These are phyloP conservation scores for Dicrostonyx torquatus DNA, from an alignment of 2,797 vertebrate genomes.

Conservation along the genomic window DNA sequence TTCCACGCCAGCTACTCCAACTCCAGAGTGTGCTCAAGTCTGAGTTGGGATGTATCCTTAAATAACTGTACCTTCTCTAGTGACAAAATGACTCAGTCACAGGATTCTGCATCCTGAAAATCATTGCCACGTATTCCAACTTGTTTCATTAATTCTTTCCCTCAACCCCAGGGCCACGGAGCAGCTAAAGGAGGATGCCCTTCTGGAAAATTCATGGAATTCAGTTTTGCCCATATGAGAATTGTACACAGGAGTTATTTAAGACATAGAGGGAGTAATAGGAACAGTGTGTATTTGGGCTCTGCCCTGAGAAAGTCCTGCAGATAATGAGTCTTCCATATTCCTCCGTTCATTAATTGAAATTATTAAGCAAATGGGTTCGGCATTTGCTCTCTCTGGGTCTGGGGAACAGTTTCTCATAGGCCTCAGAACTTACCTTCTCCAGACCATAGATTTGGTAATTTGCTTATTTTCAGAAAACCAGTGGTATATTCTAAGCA, in stretches of 20 bases:
- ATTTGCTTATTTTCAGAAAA: constrained; percentile 68
- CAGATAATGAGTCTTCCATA: background rate
- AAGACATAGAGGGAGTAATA: background rate
- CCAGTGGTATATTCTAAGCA: constrained; percentile 8
- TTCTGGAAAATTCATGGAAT: background rate
- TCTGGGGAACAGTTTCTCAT: constrained; percentile 38
- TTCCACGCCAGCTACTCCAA: too few relatives aligned
- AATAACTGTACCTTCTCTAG: background rate
- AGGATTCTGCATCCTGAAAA: background rate
- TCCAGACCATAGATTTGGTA: constrained; percentile 5
- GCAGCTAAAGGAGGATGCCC: background rate
- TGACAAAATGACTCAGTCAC: background rate
- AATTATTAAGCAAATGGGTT: constrained; percentile 29
- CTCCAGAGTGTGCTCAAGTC: background rate
- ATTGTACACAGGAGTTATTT: background rate
- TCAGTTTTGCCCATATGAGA: background rate
- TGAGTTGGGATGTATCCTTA: background rate
- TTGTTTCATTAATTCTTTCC: background rate
- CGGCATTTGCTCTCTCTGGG: background rate
- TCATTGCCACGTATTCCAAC: background rate
- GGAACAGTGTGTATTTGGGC: background rate
- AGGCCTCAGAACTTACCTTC: background rate
- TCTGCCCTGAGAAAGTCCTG: background rate
- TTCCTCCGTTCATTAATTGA: constrained; percentile 44
- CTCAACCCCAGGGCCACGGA: background rate